These are phyloP conservation scores for Teleogryllus occipitalis DNA, from an alignment of 1,140 invertebrate species.

Conservation along the genomic window DNA sequence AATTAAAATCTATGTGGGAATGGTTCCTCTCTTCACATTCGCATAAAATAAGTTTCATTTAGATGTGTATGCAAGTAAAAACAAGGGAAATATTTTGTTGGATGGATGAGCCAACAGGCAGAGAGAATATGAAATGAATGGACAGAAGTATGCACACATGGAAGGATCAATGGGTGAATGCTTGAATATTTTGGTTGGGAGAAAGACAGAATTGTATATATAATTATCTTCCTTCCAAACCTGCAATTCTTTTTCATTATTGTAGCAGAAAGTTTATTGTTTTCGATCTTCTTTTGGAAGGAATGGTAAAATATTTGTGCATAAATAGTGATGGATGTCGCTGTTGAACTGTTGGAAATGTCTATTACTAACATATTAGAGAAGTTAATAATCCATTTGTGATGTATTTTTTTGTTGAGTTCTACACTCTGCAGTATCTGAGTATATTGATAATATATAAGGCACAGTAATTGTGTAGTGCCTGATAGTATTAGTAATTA, in stretches of 20 bases:
- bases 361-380: background rate
- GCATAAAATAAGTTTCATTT: too few relatives aligned
- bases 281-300: background rate
- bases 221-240: background rate
- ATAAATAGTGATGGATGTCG: background rate
- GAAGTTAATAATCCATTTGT: background rate
- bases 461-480: background rate
- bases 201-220: background rate
- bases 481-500: background rate
- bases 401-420: background rate
- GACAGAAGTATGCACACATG: too few relatives aligned
- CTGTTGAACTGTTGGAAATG: constrained; percentile 4
- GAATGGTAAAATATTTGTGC: background rate
- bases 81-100: too few relatives aligned
- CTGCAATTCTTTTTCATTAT: too few relatives aligned
- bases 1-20: too few relatives aligned
- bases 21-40: too few relatives aligned
- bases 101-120: too few relatives aligned
- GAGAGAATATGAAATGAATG: too few relatives aligned
- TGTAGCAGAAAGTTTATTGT: too few relatives aligned
- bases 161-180: too few relatives aligned
- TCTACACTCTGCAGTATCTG: background rate
- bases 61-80: too few relatives aligned
- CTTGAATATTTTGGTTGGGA: too few relatives aligned
- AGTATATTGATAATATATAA: background rate